Conservation (phyloP, 53 echinoderm and acorn worm genomes). For the Apostichopus leukothele region DNA sequence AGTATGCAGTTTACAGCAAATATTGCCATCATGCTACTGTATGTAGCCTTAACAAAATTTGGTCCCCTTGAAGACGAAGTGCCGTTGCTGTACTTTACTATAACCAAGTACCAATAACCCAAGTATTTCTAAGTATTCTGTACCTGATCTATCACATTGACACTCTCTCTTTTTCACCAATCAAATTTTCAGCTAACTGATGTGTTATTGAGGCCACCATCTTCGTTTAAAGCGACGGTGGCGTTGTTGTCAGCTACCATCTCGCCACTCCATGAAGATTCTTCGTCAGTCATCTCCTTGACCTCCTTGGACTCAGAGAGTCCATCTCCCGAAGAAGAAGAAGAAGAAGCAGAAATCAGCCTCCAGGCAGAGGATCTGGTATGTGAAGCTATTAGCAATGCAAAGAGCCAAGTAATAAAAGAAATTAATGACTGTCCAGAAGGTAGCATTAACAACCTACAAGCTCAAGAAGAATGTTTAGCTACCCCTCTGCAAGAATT, state of each 20-base stretch:
- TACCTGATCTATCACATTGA: too few species aligned
- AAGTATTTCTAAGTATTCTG: too few species aligned
- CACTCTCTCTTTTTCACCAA: too few species aligned
- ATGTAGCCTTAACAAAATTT: too few species aligned
- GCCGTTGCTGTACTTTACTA: too few species aligned
- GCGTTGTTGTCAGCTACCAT: slow-evolving; percentile 3
- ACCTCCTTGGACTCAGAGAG: slow-evolving; percentile 15
- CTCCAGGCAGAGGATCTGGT: not conserved
- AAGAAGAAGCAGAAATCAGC: not conserved
- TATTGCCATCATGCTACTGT: too few species aligned
- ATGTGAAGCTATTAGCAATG: not conserved
- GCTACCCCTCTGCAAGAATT: not conserved
- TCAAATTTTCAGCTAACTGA: not conserved
- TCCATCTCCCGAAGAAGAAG: not conserved
- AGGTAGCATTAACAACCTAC: not conserved
- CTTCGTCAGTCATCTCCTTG: slow-evolving; percentile 7
- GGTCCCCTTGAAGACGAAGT: too few species aligned
- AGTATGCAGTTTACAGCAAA: too few species aligned
- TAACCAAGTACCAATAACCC: too few species aligned
- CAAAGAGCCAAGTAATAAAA: not conserved
- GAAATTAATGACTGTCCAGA: not conserved
- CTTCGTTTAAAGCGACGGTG: not conserved
- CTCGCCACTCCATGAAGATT: not conserved
- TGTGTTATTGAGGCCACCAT: not conserved
- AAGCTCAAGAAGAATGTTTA: not conserved